phyloP scores from a whole-genome alignment of 2,113 vertebrate genomes.

The Chloebia gouldiae region DNA sequence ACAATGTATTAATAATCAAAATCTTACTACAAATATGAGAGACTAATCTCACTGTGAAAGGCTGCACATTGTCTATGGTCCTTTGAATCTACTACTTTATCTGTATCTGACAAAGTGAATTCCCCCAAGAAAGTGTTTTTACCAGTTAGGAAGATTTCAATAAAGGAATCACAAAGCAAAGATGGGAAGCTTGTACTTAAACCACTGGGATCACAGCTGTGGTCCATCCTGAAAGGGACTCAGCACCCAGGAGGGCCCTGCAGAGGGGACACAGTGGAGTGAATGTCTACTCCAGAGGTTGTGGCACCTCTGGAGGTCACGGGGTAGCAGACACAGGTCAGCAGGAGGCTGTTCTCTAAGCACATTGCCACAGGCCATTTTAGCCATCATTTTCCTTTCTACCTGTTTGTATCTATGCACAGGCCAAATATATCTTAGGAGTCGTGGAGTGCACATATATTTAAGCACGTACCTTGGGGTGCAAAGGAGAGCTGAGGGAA shows the following conservation, averaged over 20 bases:
- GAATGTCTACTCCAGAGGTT: neutral
- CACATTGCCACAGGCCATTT: neutral
- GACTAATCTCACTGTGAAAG: neutral
- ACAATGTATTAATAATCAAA: neutral
- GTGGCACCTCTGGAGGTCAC: neutral
- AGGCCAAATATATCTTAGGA: neutral
- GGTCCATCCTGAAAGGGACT: neutral
- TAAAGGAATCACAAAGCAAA: neutral
- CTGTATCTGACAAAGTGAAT: neutral
- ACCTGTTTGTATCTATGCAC: neutral
- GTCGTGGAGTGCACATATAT: neutral
- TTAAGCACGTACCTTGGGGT: conserved; percentile 3
- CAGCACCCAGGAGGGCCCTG: neutral
- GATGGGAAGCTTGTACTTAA: neutral
- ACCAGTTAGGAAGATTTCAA: neutral
- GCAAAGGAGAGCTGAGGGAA: conserved; percentile 24
- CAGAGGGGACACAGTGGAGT: neutral
- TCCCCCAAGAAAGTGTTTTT: neutral
- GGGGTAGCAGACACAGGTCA: neutral
- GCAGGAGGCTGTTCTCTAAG: neutral
- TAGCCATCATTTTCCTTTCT: neutral
- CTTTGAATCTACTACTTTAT: neutral
- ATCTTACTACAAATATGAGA: neutral
- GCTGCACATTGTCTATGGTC: neutral
- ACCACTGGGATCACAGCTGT: fast-evolving